A percentile compares a stretch with the other conserved stretches of the same genome.
phyloP scores from a whole-genome alignment of 2,113 vertebrate genomes.

The Macheiramphus alcinus region DNA sequence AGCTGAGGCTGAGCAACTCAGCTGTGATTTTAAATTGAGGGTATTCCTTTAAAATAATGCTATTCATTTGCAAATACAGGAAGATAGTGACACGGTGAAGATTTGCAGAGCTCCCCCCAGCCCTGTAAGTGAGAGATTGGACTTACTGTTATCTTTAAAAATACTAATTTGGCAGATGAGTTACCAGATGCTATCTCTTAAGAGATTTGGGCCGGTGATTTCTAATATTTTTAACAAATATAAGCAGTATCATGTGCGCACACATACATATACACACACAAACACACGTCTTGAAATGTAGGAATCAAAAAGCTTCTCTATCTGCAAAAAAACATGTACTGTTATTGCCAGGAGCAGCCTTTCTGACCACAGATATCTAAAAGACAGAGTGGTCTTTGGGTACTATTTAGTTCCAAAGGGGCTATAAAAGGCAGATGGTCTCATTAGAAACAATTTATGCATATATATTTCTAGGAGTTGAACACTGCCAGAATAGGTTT shows the following conservation, averaged over 20 bases:
- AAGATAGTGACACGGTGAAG: neutral
- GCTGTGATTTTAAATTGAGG: neutral
- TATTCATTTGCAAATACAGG: neutral
- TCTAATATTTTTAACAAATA: constrained; percentile 12
- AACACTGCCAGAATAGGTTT: constrained; percentile 77
- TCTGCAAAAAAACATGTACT: neutral
- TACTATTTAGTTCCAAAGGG: constrained; percentile 81
- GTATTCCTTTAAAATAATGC: neutral
- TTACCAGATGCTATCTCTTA: neutral
- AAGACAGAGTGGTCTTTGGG: constrained; percentile 81
- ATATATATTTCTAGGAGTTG: constrained; percentile 83
- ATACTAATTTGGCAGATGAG: constrained; percentile 10
- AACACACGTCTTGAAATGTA: neutral
- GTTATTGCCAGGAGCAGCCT: constrained; percentile 48
- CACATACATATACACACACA: neutral
- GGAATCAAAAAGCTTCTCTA: constrained; percentile 18
- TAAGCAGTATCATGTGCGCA: neutral
- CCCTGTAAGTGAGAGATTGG: neutral
- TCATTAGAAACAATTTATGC: constrained; percentile 87
- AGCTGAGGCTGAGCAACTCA: neutral
- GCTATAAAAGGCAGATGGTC: constrained; percentile 85
- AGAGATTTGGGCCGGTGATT: neutral
- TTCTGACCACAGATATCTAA: constrained; percentile 75
- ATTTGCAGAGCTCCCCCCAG: neutral
- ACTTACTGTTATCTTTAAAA: constrained; percentile 10